phyloP scores from a whole-genome alignment of 2,113 vertebrate species.

The Trogon melanurus region DNA sequence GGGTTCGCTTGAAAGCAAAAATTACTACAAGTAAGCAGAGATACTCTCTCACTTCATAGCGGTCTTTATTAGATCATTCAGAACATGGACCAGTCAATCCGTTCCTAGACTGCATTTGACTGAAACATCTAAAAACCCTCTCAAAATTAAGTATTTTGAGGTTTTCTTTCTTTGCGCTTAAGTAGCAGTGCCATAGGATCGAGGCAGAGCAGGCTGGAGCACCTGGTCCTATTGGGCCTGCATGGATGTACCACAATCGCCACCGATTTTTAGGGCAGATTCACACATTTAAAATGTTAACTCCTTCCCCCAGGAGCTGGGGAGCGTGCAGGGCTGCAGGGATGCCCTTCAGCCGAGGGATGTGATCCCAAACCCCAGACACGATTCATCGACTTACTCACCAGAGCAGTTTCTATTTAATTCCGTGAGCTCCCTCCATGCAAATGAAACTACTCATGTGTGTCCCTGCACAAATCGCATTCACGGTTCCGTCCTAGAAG shows the following conservation, averaged over 20 bases:
- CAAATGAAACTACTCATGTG: neutral
- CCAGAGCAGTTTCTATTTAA: neutral
- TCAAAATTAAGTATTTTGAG: neutral
- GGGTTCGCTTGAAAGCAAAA: neutral
- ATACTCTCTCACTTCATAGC: neutral
- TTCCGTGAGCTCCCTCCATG: neutral
- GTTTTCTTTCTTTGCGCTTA: neutral
- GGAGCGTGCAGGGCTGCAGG: accelerated
- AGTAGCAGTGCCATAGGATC: neutral
- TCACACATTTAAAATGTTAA: accelerated
- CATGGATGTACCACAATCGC: accelerated
- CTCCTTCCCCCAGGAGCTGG: neutral
- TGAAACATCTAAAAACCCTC: neutral
- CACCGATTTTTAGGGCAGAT: neutral
- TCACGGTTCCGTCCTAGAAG: neutral
- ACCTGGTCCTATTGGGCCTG: neutral
- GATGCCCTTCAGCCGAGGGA: neutral
- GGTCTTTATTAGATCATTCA: neutral
- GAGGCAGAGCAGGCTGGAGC: neutral
- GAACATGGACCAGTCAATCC: neutral
- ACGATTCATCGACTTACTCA: neutral
- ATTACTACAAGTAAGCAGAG: neutral
- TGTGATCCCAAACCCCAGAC: neutral
- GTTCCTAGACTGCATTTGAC: neutral
- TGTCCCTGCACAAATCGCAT: neutral